These are phyloP conservation scores for Ctenomys sociabilis DNA, from an alignment of 2,113 vertebrate genomes.

Conservation along the genomic window DNA sequence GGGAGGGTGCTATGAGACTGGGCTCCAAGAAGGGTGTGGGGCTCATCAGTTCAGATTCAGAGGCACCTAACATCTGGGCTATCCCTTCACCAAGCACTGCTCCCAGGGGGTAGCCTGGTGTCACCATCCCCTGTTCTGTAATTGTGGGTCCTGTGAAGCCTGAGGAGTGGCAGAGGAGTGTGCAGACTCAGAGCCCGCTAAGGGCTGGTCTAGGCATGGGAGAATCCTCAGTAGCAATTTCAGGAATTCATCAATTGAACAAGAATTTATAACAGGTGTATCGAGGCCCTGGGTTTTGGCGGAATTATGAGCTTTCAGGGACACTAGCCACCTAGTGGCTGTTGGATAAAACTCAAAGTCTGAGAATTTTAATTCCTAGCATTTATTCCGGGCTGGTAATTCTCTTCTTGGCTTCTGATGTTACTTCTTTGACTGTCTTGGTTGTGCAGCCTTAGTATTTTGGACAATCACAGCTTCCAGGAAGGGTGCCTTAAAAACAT, in stretches of 20 bases:
- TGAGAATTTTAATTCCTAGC: background rate
- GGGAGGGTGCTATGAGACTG: background rate
- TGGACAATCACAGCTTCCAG: constrained; percentile 17
- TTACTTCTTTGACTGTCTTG: constrained; percentile 7
- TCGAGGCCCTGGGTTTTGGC: background rate
- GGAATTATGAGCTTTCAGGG: background rate
- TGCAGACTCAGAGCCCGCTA: background rate
- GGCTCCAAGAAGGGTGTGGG: background rate
- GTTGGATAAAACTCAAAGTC: constrained; percentile 46
- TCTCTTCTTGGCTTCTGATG: constrained; percentile 48
- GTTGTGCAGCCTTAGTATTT: background rate
- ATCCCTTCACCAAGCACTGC: background rate
- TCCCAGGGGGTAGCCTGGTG: background rate
- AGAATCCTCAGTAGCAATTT: background rate
- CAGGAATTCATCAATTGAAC: background rate
- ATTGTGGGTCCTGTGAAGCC: background rate
- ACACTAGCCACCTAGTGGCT: constrained; percentile 58
- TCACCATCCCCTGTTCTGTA: background rate
- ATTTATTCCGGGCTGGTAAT: constrained; percentile 28
- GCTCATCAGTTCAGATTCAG: background rate
- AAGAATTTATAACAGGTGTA: background rate
- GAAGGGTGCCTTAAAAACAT: background rate
- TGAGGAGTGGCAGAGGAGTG: background rate
- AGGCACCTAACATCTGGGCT: background rate
- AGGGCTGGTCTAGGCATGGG: background rate